These are phyloP conservation scores for Drosophila dunni DNA, from an alignment of 1,140 invertebrate species.

Conservation along the genomic window DNA sequence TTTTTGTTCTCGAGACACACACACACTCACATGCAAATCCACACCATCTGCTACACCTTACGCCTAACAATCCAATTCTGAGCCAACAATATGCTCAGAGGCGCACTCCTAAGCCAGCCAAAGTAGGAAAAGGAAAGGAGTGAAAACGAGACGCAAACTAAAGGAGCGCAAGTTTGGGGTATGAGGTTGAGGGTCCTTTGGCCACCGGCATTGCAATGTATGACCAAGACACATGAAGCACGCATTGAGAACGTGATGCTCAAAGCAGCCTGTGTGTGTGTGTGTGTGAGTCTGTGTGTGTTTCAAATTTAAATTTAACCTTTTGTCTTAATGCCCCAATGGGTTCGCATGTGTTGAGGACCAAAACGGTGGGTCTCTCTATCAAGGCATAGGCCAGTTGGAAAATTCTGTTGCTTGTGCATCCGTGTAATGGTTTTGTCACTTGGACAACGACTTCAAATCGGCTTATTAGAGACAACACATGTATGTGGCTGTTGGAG, in stretches of 20 bases:
- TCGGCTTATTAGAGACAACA: conserved; percentile 51
- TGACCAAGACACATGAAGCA: conserved; percentile 60
- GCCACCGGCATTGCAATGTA: conserved; percentile 72
- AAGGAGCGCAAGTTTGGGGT: neutral
- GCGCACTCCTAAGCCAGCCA: conserved; percentile 25
- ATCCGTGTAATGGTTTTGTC: conserved; percentile 50
- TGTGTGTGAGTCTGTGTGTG: conserved; percentile 28
- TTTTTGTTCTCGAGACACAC: conserved; percentile 5
- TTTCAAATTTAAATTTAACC: conserved; percentile 84
- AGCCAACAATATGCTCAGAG: conserved; percentile 74
- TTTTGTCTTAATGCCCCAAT: conserved; percentile 78
- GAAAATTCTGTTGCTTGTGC: conserved; percentile 17
- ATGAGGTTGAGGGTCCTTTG: conserved; percentile 14
- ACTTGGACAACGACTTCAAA: conserved; percentile 60
- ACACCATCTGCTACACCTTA: conserved; percentile 80
- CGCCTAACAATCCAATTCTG: conserved; percentile 79
- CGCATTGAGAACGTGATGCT: conserved; percentile 47
- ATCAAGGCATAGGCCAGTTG: conserved; percentile 10
- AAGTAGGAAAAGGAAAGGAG: conserved; percentile 6
- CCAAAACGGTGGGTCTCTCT: conserved; percentile 27
- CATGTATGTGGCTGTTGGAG: conserved; percentile 34
- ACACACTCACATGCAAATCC: conserved; percentile 56
- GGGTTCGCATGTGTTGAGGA: conserved; percentile 29
- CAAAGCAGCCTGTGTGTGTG: conserved; percentile 2
- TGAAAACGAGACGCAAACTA: neutral